These are phyloP conservation scores for Ptilonorhynchus violaceus DNA, from an alignment of 2,113 vertebrate species.

Conservation along the genomic window DNA sequence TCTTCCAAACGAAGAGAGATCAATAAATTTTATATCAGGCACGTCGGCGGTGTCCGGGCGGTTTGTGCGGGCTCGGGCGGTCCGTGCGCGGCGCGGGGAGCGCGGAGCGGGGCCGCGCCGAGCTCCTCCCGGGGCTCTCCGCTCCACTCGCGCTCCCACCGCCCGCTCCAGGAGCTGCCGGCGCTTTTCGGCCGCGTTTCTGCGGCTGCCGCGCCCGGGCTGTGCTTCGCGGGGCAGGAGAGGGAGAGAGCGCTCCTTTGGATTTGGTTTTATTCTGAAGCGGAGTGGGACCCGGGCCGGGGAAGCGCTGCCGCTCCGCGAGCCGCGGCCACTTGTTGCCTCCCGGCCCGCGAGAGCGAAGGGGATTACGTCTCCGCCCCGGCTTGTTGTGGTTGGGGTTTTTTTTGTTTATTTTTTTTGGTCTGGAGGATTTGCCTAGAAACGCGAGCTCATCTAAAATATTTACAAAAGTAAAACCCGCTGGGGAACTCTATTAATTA, in stretches of 20 bases:
- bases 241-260: accelerated
- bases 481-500: constrained; percentile 11
- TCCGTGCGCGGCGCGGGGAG: background rate
- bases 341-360: background rate
- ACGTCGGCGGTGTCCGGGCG: constrained; percentile 7
- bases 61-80: background rate
- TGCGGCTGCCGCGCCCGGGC: accelerated
- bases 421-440: background rate
- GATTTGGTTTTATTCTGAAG: background rate
- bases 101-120: background rate
- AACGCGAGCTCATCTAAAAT: background rate
- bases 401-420: accelerated
- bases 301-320: background rate
- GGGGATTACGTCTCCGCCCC: background rate
- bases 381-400: background rate
- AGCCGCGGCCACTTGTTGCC: constrained; percentile 41
- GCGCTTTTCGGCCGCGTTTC: background rate
- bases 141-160: background rate
- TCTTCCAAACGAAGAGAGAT: background rate
- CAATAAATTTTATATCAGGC: constrained; percentile 74
- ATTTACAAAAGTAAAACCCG: constrained; percentile 1
- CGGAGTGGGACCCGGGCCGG: accelerated
- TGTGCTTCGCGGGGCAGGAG: background rate
- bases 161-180: accelerated
- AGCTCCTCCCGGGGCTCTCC: background rate